phyloP scores from a whole-genome alignment of 2,888 invertebrate species.

The Oscheius sp. region DNA sequence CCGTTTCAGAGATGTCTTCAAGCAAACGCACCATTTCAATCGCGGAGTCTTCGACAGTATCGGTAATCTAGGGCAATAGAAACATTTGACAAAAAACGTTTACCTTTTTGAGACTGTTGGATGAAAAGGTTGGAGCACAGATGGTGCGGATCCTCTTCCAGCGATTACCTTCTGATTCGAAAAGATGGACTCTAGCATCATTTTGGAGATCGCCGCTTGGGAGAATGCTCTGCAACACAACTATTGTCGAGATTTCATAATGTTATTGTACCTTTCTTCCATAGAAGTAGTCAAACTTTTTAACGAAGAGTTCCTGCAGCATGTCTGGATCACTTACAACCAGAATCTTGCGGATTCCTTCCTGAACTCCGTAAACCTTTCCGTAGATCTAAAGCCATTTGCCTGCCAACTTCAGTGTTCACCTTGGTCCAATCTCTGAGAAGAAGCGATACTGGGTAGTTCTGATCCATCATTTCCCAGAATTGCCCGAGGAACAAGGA shows the following conservation, averaged over 20 bases:
- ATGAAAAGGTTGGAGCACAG: slow-evolving; percentile 77
- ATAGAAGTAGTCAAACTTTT: slow-evolving; percentile 75
- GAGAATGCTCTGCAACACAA: slow-evolving; percentile 40
- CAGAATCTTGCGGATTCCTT: slow-evolving; percentile 66
- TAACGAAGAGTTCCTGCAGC: slow-evolving; percentile 74
- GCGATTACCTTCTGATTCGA: slow-evolving; percentile 74
- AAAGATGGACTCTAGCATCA: slow-evolving; percentile 70
- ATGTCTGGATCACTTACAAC: slow-evolving; percentile 75
- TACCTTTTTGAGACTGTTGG: slow-evolving; percentile 76
- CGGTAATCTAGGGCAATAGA: slow-evolving; percentile 72
- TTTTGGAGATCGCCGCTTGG: slow-evolving; percentile 55
- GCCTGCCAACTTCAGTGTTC: neutral
- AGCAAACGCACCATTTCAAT: slow-evolving; percentile 74
- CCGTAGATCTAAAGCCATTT: slow-evolving; percentile 46
- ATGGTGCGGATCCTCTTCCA: slow-evolving; percentile 78
- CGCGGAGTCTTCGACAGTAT: slow-evolving; percentile 74
- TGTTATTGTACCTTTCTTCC: slow-evolving; percentile 73
- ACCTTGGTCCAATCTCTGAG: slow-evolving; percentile 63
- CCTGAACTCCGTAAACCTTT: slow-evolving; percentile 55
- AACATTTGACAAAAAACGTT: too few relatives aligned
- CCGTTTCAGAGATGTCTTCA: slow-evolving; percentile 64
- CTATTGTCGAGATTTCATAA: neutral
- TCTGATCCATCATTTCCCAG: slow-evolving; percentile 39
- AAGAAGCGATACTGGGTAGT: slow-evolving; percentile 44
- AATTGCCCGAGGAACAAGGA: slow-evolving; percentile 57